Conservation (phyloP, 2,113 vertebrate species). For the Osmerus mordax region DNA sequence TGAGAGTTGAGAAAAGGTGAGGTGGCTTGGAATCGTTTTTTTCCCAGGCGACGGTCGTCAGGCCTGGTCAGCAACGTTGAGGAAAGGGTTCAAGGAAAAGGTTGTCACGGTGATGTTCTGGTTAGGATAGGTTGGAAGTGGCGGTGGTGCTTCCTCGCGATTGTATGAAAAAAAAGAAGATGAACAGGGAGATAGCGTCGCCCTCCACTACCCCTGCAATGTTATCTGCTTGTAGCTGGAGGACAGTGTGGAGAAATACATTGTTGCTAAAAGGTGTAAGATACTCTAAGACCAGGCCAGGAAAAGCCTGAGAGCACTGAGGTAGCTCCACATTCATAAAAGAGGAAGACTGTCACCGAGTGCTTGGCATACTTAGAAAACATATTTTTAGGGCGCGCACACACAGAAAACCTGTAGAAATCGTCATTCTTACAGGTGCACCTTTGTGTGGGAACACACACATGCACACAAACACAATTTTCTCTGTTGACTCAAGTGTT, state of each 20-base stretch:
- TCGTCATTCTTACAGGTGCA: no score
- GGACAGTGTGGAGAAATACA: constrained; percentile 18
- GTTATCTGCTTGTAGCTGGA: constrained; percentile 29
- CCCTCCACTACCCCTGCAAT: constrained; percentile 23
- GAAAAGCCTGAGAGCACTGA: no score
- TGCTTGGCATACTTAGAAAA: not conserved
- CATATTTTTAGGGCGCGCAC: not conserved
- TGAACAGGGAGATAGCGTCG: constrained; percentile 13
- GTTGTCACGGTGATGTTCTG: no score
- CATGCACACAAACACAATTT: not conserved
- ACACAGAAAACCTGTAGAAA: not conserved
- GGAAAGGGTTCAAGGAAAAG: no score
- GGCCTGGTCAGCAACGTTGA: no score
- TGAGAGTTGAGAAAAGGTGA: not conserved
- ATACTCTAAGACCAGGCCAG: no score
- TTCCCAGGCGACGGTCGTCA: no score
- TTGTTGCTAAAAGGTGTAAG: not conserved
- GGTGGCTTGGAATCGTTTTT: no score
- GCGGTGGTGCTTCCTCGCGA: not conserved
- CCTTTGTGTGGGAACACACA: not conserved
- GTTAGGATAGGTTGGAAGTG: no score
- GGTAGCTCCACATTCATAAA: not conserved
- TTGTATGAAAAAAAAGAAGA: constrained; percentile 18
- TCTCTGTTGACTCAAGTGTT: constrained; percentile 7
- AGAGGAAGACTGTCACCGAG: not conserved